phyloP scores from a whole-genome alignment of 1,140 invertebrate genomes.

The Diprion similis region DNA sequence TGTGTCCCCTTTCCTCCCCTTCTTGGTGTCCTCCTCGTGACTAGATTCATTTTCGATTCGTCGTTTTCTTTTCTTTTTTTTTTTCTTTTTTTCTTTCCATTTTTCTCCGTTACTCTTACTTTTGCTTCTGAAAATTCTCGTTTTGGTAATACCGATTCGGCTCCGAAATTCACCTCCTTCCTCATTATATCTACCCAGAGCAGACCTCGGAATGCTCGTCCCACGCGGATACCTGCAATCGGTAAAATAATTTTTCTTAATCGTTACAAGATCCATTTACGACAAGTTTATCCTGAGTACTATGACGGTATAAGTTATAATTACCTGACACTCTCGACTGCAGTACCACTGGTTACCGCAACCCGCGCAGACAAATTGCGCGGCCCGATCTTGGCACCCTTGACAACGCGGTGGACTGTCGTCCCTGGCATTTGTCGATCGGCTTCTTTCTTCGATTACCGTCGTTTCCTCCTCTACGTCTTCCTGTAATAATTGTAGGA shows the following conservation, averaged over 20 bases:
- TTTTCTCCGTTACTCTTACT: constrained; percentile 28
- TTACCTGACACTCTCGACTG: constrained; percentile 86
- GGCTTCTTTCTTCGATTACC: constrained; percentile 72
- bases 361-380: constrained; percentile 85
- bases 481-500: constrained; percentile 53
- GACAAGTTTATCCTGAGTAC: constrained; percentile 17
- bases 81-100: constrained; percentile 13
- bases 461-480: constrained; percentile 68
- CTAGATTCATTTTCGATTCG: constrained; percentile 54
- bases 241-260: constrained; percentile 38
- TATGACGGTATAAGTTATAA: constrained; percentile 20
- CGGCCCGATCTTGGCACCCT: constrained; percentile 77
- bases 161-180: constrained; percentile 8
- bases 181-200: constrained; percentile 66
- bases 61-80: constrained; percentile 2
- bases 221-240: constrained; percentile 77
- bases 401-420: constrained; percentile 69
- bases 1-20: constrained; percentile 20
- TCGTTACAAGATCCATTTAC: constrained; percentile 16
- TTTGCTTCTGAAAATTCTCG: constrained; percentile 28
- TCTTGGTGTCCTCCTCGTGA: constrained; percentile 46
- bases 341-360: constrained; percentile 92
- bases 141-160: constrained; percentile 22
- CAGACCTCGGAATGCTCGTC: constrained; percentile 86
- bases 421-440: constrained; percentile 45